phyloP scores from a whole-genome alignment of 2,888 invertebrate species.

The Drosophila parthenogenetica region DNA sequence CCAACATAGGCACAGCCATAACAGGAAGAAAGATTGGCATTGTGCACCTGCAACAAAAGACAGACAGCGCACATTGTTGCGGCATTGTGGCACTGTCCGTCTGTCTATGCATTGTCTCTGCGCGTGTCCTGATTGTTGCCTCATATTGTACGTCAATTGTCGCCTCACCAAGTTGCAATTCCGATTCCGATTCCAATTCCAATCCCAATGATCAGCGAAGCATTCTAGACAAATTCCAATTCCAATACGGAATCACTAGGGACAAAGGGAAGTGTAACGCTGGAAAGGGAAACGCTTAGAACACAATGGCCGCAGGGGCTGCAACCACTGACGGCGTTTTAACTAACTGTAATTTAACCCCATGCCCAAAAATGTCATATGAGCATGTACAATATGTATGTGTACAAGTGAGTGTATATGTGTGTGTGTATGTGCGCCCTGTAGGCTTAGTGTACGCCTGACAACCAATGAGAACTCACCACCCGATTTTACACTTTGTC shows the following conservation, averaged over 20 bases:
- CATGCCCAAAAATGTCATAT: conserved; percentile 43
- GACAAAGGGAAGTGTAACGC: background rate
- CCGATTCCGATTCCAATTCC: conserved; percentile 32
- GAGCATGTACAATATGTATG: conserved; percentile 3
- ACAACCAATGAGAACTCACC: conserved; percentile 43
- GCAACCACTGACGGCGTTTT: conserved; percentile 44
- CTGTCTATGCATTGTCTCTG: conserved; percentile 32
- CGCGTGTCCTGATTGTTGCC: conserved; percentile 14
- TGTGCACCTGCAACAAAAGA: conserved; percentile 50
- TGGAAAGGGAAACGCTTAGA: conserved; percentile 2
- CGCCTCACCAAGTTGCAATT: conserved; percentile 38
- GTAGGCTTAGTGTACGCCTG: conserved; percentile 1
- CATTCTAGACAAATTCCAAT: background rate
- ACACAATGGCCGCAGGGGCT: conserved; percentile 39
- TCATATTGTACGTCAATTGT: conserved; percentile 42
- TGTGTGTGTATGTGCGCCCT: conserved; percentile 7
- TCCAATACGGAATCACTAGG: too few species aligned
- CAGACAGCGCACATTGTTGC: conserved; percentile 4
- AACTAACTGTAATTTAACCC: conserved; percentile 53
- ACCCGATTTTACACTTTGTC: conserved; percentile 18
- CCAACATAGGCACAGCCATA: background rate
- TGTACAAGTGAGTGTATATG: background rate
- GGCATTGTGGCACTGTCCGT: conserved; percentile 5
- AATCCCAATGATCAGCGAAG: conserved; percentile 5
- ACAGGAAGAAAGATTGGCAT: conserved; percentile 7